A percentile compares a stretch with the other conserved stretches of the same genome.
These are phyloP conservation scores for Phoeniculus purpureus DNA, from an alignment of 2,797 vertebrate genomes.

Conservation along the genomic window DNA sequence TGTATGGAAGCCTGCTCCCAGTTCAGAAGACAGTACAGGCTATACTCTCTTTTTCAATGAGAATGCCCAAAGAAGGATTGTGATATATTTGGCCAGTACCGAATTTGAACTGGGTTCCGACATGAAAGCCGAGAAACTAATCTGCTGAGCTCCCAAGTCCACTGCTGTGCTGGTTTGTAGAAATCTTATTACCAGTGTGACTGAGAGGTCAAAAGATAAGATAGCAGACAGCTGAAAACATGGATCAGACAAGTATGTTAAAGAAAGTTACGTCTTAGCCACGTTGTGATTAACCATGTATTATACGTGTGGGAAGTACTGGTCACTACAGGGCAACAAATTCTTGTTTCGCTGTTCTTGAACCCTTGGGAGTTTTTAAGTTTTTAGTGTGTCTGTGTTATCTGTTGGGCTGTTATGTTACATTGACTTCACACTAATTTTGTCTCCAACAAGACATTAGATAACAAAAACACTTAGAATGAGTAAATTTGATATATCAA, in stretches of 20 bases:
- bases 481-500: not conserved
- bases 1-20: not conserved
- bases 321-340: not conserved
- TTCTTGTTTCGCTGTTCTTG: not conserved
- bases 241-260: slow-evolving; percentile 69
- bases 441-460: not conserved
- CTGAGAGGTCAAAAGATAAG: slow-evolving; percentile 69
- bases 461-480: not conserved
- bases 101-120: slow-evolving; percentile 69
- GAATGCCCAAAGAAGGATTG: slow-evolving; percentile 49
- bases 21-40: not conserved
- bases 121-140: slow-evolving; percentile 71
- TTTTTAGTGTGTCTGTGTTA: not conserved
- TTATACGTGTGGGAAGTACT: not conserved
- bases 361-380: not conserved
- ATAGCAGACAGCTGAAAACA: slow-evolving; percentile 63
- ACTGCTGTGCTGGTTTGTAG: slow-evolving; percentile 60
- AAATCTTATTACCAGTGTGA: slow-evolving; percentile 73
- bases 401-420: not conserved
- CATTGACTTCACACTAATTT: not conserved
- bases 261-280: slow-evolving; percentile 53
- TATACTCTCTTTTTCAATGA: slow-evolving; percentile 27
- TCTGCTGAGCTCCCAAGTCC: slow-evolving; percentile 54
- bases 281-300: slow-evolving; percentile 13
- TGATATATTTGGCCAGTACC: slow-evolving; percentile 33